phyloP scores from a whole-genome alignment of 2,888 invertebrate genomes.

The Ptilodon capucinus region DNA sequence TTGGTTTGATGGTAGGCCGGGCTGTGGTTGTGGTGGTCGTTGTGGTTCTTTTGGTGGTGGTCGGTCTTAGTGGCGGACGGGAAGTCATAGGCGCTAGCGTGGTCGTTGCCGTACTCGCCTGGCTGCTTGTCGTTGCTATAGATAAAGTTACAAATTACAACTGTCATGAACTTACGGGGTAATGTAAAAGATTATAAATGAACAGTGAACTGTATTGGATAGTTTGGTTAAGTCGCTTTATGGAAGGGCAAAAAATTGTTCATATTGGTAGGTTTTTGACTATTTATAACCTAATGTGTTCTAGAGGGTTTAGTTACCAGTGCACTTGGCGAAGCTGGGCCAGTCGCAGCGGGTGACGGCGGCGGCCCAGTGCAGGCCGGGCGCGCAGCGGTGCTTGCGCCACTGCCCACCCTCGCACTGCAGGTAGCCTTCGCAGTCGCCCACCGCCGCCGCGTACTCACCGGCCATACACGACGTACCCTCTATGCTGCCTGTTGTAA shows the following conservation, averaged over 20 bases:
- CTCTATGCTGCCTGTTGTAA: constrained; percentile 73
- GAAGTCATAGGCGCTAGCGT: constrained; percentile 70
- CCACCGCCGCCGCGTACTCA: constrained; percentile 83
- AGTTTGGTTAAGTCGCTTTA: too few species aligned
- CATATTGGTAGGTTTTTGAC: too few species aligned
- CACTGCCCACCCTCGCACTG: constrained; percentile 89
- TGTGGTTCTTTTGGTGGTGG: constrained; percentile 48
- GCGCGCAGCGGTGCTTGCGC: constrained; percentile 88
- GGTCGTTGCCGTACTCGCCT: constrained; percentile 60
- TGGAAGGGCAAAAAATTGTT: too few species aligned
- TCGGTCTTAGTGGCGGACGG: constrained; percentile 62
- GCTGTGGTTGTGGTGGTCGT: constrained; percentile 45
- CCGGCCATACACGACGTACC: constrained; percentile 69
- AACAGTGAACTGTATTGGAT: too few species aligned
- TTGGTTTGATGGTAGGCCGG: constrained; percentile 42
- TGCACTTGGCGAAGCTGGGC: constrained; percentile 89
- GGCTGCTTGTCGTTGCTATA: constrained; percentile 47
- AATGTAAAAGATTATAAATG: too few species aligned
- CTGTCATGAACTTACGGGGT: too few species aligned
- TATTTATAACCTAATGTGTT: too few species aligned
- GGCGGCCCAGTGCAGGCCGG: constrained; percentile 91
- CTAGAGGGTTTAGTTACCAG: constrained; percentile 37
- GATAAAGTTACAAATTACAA: neutral
- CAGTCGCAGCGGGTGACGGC: constrained; percentile 88
- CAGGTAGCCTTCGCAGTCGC: constrained; percentile 89